Base-by-base conservation (phyloP, 1,140 invertebrate genomes). In the Theocolax elegans region DNA sequence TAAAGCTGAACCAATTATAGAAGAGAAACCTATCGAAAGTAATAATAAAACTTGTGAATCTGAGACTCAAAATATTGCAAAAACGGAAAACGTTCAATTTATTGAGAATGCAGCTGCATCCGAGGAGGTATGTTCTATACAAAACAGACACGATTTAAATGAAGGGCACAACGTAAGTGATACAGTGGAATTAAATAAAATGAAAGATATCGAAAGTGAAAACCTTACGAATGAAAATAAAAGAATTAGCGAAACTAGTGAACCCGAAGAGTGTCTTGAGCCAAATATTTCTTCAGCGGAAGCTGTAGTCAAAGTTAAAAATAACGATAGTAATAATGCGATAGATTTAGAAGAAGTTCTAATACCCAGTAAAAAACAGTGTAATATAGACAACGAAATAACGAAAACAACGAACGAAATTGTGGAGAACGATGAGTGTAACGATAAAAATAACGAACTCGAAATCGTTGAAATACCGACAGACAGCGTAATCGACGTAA, bases 331-430 rank as follows among this genome's bases (percentile, higher is more conserved):
- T 35, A 67, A 44, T 12, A 42, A 23, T 13, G 23, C 23, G 4
- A 9, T 21, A 4, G 38, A 29, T 59, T 68, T 23, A 29, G 29
- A 13, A 27, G 25, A 29, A 23, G 29, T 23, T 6, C 8, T 54
- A 17, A 19, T 29, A 42, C 21, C 44, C 17, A 3, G 4, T 13
- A 23, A 23, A 19, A 19, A 6, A 0, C 31, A 56, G 2, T 1
- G 10, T 8, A 15, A 8, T 0, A 3, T 29, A 19, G 38, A 69
- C 8, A 10, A 29, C 3, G 17, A 58, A 42, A 21, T 31, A 3
- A 44, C 13, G 21, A 64, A 40, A 64, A 64, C 51, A 51, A 40
- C 49, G 3, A 54, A 42, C 10, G 27, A 53, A 25, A 48, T 10
- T 19, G 3, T 2, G 38, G 9, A 35, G 15, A 60, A 10, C 13